These are phyloP conservation scores for Pluvialis apricaria DNA, from an alignment of 2,113 vertebrate genomes.

Conservation along the genomic window DNA sequence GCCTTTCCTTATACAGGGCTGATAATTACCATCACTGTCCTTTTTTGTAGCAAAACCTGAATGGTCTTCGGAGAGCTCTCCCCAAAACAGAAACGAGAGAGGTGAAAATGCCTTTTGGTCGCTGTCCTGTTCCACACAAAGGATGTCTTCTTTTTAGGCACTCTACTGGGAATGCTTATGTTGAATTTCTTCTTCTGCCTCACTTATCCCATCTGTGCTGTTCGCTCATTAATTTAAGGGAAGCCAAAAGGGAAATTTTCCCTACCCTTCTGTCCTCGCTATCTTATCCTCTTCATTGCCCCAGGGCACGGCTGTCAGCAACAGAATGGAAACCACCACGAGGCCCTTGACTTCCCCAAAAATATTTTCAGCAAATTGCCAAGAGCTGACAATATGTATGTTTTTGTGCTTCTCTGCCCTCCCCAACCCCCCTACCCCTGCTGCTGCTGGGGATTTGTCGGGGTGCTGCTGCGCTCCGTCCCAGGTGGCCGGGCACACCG, in stretches of 20 bases:
- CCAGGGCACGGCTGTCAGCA: not conserved
- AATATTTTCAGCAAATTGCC: not conserved
- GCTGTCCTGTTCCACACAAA: not conserved
- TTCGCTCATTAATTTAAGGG: not conserved
- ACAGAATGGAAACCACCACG: not conserved
- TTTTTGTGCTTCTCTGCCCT: not conserved
- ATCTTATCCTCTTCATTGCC: not conserved
- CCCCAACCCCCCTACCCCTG: accelerated
- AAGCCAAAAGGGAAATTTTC: not conserved
- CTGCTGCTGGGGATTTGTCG: accelerated
- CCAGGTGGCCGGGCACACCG: too few relatives aligned
- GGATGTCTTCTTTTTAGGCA: not conserved
- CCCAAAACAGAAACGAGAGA: not conserved
- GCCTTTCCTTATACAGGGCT: too few relatives aligned
- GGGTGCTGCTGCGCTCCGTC: not conserved
- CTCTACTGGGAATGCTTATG: not conserved
- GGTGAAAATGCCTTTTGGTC: not conserved
- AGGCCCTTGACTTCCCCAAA: not conserved
- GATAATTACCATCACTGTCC: not conserved
- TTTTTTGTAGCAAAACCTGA: not conserved
- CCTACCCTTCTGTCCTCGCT: not conserved
- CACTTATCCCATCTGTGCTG: not conserved
- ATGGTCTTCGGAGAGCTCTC: not conserved
- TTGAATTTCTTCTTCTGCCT: slow-evolving; percentile 12
- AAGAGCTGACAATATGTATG: not conserved